phyloP scores from a whole-genome alignment of 2,888 invertebrate species.

The Sphinx pinastri region DNA sequence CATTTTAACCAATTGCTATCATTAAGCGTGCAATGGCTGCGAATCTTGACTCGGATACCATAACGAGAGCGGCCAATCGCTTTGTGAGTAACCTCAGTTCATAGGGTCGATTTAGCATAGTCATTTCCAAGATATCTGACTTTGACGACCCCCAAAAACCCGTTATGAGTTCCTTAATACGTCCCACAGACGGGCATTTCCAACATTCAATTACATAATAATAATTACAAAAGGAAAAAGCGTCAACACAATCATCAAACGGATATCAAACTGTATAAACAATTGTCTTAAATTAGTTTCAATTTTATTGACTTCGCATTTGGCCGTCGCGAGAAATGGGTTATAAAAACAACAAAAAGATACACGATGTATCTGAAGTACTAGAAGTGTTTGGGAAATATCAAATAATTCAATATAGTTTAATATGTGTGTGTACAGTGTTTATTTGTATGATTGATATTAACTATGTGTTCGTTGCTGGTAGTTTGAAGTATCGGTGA shows the following conservation, averaged over 20 bases:
- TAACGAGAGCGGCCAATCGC: no score
- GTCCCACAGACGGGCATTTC: not conserved
- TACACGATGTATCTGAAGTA: slow-evolving; percentile 44
- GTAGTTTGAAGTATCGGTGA: slow-evolving; percentile 65
- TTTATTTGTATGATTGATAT: slow-evolving; percentile 64
- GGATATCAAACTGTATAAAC: not conserved
- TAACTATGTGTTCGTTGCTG: slow-evolving; percentile 70
- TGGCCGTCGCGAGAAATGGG: slow-evolving; percentile 3
- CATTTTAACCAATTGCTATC: no score
- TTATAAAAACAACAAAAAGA: not conserved
- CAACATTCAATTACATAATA: not conserved
- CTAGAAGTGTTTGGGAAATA: slow-evolving; percentile 73
- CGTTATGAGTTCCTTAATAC: not conserved
- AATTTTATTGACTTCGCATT: slow-evolving; percentile 17
- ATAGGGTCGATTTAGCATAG: no score
- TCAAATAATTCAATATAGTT: slow-evolving; percentile 63
- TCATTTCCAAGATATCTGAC: no score
- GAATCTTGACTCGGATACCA: no score
- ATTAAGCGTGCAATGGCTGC: no score
- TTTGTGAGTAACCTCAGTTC: no score
- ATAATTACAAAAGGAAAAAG: not conserved
- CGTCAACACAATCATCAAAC: not conserved
- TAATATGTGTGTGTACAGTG: slow-evolving; percentile 57
- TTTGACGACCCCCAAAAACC: no score
- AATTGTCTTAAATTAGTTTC: slow-evolving; percentile 9